Evolutionary conservation across 92 coral and sea anemone genomes (phyloP), one percentile per base, ranked within the genome.

Genomic region (Plumapathes pennacea): DNA sequence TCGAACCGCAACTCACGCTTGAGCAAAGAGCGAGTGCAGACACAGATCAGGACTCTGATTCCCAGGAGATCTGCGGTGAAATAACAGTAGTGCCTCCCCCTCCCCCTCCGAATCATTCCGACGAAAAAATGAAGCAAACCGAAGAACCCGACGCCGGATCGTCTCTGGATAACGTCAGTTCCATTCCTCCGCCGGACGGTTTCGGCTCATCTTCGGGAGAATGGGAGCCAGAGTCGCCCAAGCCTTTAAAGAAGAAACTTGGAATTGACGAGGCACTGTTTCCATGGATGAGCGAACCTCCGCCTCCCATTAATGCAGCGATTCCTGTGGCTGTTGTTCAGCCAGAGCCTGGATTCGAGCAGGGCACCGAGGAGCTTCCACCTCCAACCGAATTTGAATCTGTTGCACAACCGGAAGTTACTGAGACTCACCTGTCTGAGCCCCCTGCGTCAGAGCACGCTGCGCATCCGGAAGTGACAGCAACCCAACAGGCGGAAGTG

Each of bases 171-270:
- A 69, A 21, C 47, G 25, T 58, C 2, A 65, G 78, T 51, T 52
- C 89, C 17, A 87, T 87, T 33, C 96, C 96, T 1, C 96, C 96
- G 30, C 96, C 96, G 6, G 60, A 60, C 38, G 96, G 77, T 47
- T 87, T 87, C 32, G 89, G 71, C 24, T 45, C 80, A 18, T 33
- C 52, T 22, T 62, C 73, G 56, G 32, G 24, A 30, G 61, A 52
- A 37, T 21, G 20, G 0, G 60, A 57, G 24, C n/a, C 38, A 10
- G 37, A 27, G n/a, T 15, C 48, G 28, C 54, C 47, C 13, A 37
- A 59, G n/a, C 64, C 61, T 18, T 38, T 45, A 4, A 64, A 64
- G 50, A 87, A 77, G 79, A 87, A 82, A 32, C 83, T 82, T 25
- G 54, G 64, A 13, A 33, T 77, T 15, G 62, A 62, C 21, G 65